Base-by-base conservation (phyloP, 2,888 invertebrate genomes). In the Tipula vernalis region DNA sequence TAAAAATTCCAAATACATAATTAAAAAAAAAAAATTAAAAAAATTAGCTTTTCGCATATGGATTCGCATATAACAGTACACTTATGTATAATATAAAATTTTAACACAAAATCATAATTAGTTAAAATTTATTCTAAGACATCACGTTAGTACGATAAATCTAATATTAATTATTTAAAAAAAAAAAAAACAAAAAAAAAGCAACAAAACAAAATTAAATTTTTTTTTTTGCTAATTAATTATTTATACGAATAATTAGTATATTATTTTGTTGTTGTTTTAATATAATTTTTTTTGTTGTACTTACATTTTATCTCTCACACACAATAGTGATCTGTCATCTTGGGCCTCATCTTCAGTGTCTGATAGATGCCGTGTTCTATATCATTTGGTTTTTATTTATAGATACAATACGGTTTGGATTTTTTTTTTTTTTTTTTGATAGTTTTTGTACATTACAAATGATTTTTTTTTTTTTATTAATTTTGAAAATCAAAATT, bases 311-410 rank as follows among this genome's bases (percentile, higher is more conserved):
- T 92, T 92, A 87, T 91, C 91, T 89, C 91, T 91, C 44, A 91
- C 91, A 88, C 92, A 91, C 88, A 92, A 89, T 88, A 92, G 89
- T 88, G 89, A 89, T 88, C 89, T 88, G 88, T 89, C 89, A 89
- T 91, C 91, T 89, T 91, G 91, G 89, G 91, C 91, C 88, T 91
- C 91, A 91, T 92, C 91, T 90, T 92, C 92, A 89, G 91, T 91
- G 88, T 92, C 92, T 51, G 92, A 91, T 57, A 92, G 89, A 89
- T 92, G 92, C 86, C 92, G 90, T 86, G 90, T 89, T 88, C 89
- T 89, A 71, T 71, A 71, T 28, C 4, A 28, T 28, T n/a, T 51
- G n/a, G 39, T 39, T 44, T 57, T 57, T 57, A 88, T 71, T 18
- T 71, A 28, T 71, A 71, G 8, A 71, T 71, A 18, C 28, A 28